Percentiles rank a stretch among this genome's conserved stretches.
These are phyloP conservation scores for Macquaria australasica DNA, from an alignment of 2,113 vertebrate genomes.

Conservation along the genomic window DNA sequence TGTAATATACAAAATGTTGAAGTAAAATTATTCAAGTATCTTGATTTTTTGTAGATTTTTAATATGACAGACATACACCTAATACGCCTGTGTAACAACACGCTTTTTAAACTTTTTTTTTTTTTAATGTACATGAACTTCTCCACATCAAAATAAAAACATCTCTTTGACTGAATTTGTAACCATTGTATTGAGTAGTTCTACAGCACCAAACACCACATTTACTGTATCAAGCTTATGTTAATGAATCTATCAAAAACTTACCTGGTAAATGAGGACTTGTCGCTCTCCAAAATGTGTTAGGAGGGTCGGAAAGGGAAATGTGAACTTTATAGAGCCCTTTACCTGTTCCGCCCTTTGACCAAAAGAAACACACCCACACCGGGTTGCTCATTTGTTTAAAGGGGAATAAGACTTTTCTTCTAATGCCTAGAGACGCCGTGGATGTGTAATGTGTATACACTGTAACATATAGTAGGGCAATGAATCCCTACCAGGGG, in stretches of 20 bases:
- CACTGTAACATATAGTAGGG: background rate
- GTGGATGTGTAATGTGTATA: background rate
- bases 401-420: background rate
- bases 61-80: too few relatives aligned
- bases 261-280: background rate
- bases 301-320: background rate
- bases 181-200: background rate
- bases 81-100: background rate
- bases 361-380: slow-evolving; percentile 3
- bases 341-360: background rate
- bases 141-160: background rate
- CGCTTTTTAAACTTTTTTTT: background rate
- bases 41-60: background rate
- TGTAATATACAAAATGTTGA: background rate
- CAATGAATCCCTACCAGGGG: too few relatives aligned
- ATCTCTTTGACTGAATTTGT: background rate
- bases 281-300: background rate
- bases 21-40: background rate
- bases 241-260: slow-evolving; percentile 1
- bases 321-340: slow-evolving; percentile 1
- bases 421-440: background rate
- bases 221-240: background rate
- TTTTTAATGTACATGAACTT: background rate
- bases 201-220: background rate
- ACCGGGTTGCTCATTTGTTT: background rate